A percentile compares a stretch with the other conserved stretches of the same genome.
These are phyloP conservation scores for Trinorchestia longiramus DNA, from an alignment of 1,140 invertebrate species.

Conservation along the genomic window DNA sequence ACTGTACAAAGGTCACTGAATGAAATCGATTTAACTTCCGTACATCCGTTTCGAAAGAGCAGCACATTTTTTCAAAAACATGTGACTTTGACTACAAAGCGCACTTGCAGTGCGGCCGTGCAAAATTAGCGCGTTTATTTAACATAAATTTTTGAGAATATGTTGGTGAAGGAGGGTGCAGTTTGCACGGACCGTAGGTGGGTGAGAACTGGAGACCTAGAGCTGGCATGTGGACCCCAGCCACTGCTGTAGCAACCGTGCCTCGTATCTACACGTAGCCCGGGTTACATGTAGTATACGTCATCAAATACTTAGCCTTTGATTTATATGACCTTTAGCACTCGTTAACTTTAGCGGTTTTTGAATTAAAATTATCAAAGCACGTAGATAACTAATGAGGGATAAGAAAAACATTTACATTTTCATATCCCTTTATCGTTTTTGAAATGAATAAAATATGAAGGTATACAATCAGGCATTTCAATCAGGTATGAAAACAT, in stretches of 20 bases:
- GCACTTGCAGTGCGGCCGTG: neutral
- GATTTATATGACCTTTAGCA: neutral
- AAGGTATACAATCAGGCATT: too few species aligned
- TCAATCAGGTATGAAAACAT: too few species aligned
- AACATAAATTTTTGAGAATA: neutral
- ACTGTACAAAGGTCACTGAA: neutral
- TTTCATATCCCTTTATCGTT: too few species aligned
- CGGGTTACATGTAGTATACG: neutral
- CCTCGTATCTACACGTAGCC: neutral
- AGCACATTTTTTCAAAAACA: neutral
- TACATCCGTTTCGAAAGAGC: neutral
- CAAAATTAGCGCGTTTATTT: neutral
- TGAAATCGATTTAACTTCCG: neutral
- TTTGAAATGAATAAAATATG: too few species aligned
- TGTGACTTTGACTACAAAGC: neutral
- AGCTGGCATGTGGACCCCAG: neutral
- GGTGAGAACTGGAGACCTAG: neutral
- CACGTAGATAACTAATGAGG: too few species aligned
- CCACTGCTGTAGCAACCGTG: neutral
- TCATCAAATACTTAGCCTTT: neutral
- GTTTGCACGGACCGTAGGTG: neutral
- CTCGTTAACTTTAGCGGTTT: neutral
- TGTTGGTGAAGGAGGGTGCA: neutral
- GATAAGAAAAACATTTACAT: too few species aligned
- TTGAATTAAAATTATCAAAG: neutral